These are phyloP conservation scores for Lathronympha strigana DNA, from an alignment of 2,888 invertebrate species.

Conservation along the genomic window DNA sequence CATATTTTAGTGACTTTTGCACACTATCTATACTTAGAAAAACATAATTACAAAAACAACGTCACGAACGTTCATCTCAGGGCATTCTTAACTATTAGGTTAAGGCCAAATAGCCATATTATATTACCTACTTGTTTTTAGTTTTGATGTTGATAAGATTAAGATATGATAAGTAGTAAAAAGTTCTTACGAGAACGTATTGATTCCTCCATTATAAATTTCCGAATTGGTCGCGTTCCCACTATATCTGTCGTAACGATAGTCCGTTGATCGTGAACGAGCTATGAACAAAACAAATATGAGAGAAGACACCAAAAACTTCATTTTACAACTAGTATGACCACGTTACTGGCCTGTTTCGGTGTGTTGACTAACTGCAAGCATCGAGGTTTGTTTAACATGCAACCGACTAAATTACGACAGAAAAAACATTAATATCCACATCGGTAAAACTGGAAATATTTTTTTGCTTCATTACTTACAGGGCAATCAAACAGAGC, in stretches of 20 bases:
- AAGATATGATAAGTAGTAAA: background rate
- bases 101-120: too few species aligned
- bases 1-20: too few species aligned
- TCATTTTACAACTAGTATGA: constrained; percentile 43
- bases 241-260: constrained; percentile 60
- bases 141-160: too few species aligned
- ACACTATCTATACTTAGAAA: too few species aligned
- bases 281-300: constrained; percentile 53
- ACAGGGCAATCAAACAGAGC: background rate
- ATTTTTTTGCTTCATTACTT: background rate
- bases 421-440: constrained; percentile 12
- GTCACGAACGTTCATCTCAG: too few species aligned
- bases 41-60: too few species aligned
- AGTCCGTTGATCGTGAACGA: constrained; percentile 49
- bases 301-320: constrained; percentile 48
- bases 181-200: constrained; percentile 57
- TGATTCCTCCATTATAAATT: constrained; percentile 48
- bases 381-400: constrained; percentile 12
- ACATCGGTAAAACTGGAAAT: background rate
- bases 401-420: constrained; percentile 20
- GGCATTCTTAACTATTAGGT: too few species aligned
- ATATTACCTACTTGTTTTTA: too few species aligned
- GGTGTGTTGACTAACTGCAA: constrained; percentile 15
- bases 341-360: constrained; percentile 23
- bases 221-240: constrained; percentile 53